A percentile compares a stretch with the other conserved stretches of the same genome.
Evolutionary conservation across 2,888 invertebrate species (phyloP).

Genomic region (Leptinotarsa tumamoca): DNA sequence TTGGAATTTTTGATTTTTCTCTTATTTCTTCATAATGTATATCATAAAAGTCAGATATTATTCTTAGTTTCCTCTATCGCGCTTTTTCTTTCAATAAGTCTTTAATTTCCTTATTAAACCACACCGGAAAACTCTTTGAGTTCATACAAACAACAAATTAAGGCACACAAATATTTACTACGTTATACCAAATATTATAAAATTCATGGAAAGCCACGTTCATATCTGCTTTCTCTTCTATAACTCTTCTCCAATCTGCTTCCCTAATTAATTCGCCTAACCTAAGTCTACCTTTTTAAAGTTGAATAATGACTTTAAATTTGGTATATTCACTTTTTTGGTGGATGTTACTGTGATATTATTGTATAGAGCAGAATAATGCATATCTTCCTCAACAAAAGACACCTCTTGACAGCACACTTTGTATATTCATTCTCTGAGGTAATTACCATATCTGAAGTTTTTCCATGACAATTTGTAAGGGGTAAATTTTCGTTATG

Average conservation of each 20-base stretch:
- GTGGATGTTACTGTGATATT: conserved; percentile 15
- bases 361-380: conserved; percentile 6
- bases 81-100: no score
- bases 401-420: neutral
- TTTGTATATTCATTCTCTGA: no score
- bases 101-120: no score
- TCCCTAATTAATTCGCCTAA: neutral
- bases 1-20: no score
- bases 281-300: neutral
- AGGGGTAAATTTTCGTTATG: no score
- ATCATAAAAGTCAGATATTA: no score
- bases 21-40: no score
- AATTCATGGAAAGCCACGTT: neutral
- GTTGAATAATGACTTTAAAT: neutral
- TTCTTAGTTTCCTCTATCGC: no score
- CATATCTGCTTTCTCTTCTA: neutral
- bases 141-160: no score
- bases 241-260: neutral
- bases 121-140: no score
- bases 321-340: neutral
- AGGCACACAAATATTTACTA: no score
- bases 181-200: no score
- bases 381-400: conserved; percentile 23
- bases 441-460: conserved; percentile 17
- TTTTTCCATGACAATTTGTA: conserved; percentile 19